phyloP scores from a whole-genome alignment of 2,113 vertebrate species.

The Cheirogaleus medius region DNA sequence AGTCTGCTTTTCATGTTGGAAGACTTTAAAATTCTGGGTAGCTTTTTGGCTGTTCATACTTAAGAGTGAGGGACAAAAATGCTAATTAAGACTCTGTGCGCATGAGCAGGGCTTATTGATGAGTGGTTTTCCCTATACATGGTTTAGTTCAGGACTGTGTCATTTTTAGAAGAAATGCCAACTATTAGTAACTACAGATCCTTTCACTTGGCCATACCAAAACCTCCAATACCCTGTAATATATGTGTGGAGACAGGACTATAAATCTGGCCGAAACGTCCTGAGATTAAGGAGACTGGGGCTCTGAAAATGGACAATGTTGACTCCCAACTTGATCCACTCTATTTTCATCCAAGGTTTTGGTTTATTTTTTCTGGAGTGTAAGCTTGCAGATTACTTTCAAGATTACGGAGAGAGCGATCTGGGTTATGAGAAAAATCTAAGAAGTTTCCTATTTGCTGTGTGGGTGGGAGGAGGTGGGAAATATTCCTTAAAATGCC shows the following conservation, averaged over 20 bases:
- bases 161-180: neutral
- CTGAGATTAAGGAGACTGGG: neutral
- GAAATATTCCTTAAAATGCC: neutral
- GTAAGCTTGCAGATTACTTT: neutral
- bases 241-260: neutral
- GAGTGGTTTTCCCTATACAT: neutral
- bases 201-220: neutral
- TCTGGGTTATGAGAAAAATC: neutral
- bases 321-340: neutral
- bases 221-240: neutral
- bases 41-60: neutral
- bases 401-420: neutral
- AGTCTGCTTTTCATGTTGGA: neutral
- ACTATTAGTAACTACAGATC: neutral
- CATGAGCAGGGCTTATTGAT: neutral
- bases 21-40: neutral
- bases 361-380: neutral
- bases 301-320: neutral
- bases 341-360: neutral
- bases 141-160: neutral
- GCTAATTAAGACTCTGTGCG: neutral
- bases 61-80: neutral
- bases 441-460: neutral
- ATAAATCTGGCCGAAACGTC: neutral
- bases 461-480: neutral